phyloP scores from a whole-genome alignment of 2,113 vertebrate species.

The Ceyx margarethae region DNA sequence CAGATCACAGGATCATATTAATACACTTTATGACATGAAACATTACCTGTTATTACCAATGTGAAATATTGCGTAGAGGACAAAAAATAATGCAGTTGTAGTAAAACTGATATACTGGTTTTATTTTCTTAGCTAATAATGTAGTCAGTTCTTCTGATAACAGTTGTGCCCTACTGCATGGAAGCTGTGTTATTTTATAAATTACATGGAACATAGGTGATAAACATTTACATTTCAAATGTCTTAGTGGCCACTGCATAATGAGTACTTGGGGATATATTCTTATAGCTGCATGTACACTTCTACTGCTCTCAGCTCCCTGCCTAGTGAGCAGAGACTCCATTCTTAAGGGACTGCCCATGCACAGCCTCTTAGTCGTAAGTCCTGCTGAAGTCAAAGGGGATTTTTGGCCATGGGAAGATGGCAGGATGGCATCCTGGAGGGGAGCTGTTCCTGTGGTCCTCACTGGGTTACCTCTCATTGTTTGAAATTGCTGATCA shows the following conservation, averaged over 20 bases:
- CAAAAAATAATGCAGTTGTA: slow-evolving; percentile 43
- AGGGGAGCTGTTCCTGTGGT: neutral
- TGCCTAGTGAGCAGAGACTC: slow-evolving; percentile 9
- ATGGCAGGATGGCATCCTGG: neutral
- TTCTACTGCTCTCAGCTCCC: slow-evolving; percentile 34
- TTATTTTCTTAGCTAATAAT: slow-evolving; percentile 56
- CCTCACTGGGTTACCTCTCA: slow-evolving; percentile 6
- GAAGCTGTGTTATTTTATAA: slow-evolving; percentile 61
- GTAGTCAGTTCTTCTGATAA: slow-evolving; percentile 45
- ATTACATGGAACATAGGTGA: slow-evolving; percentile 31
- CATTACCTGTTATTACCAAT: slow-evolving; percentile 49
- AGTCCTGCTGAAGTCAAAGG: neutral
- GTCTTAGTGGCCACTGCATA: slow-evolving; percentile 60
- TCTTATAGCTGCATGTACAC: slow-evolving; percentile 45
- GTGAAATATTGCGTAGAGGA: slow-evolving; percentile 45
- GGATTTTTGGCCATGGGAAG: neutral
- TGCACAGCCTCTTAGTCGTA: neutral
- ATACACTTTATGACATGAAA: slow-evolving; percentile 35
- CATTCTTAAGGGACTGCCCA: slow-evolving; percentile 38
- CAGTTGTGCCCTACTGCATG: slow-evolving; percentile 58
- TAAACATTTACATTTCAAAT: slow-evolving; percentile 68
- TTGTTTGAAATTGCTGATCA: slow-evolving; percentile 30
- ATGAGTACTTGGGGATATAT: slow-evolving; percentile 63
- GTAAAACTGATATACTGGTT: slow-evolving; percentile 30
- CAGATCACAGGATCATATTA: slow-evolving; percentile 25